Base-by-base conservation (phyloP, 2,797 vertebrate genomes). In the Pampus argenteus region DNA sequence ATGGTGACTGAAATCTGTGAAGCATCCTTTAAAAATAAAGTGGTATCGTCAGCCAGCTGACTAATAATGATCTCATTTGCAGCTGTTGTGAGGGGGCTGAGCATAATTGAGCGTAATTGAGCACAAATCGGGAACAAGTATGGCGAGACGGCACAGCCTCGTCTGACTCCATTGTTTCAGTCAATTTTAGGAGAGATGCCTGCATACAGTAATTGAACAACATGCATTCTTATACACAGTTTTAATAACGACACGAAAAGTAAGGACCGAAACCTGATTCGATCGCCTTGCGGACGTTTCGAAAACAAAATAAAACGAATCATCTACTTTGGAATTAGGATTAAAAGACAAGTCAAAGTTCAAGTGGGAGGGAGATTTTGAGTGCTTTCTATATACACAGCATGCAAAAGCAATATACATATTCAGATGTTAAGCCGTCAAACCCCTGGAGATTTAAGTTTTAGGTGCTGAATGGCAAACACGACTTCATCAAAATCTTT, bases 251-350 rank as follows among this genome's bases (percentile, higher is more conserved):
- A 20, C 6, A 18, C 31, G n/a, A 15, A 42, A 60, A 51, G 18
- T 15, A 59, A 38, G 2, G 5, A 13, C 47, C 56, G 28, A 18
- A 51, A 14, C 44, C 44, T 20, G 9, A 47, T 20, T 7, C 28
- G 5, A 15, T 51, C 23, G 31, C 31, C 31, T 34, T 34, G 8
- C 8, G 10, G 31, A 34, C 3, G 40, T 52, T 20, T 13, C 36
- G 26, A 17, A 59, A 68, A 68, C 6, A 68, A 20, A 17, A 49
- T 28, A 9, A 58, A 48, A 29, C n/a, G n/a, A n/a, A n/a, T 49
- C 29, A 18, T 23, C 42, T 18, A 56, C 20, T 51, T 50, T 50
- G 49, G 49, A 23, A 50, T 15, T 13, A 50, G 9, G 6, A 22
- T 50, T 51, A 51, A 26, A 15, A 51, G 50, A n/a, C n/a, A n/a